phyloP scores from a whole-genome alignment of 1,140 invertebrate genomes.

The Drosophila sproati region DNA sequence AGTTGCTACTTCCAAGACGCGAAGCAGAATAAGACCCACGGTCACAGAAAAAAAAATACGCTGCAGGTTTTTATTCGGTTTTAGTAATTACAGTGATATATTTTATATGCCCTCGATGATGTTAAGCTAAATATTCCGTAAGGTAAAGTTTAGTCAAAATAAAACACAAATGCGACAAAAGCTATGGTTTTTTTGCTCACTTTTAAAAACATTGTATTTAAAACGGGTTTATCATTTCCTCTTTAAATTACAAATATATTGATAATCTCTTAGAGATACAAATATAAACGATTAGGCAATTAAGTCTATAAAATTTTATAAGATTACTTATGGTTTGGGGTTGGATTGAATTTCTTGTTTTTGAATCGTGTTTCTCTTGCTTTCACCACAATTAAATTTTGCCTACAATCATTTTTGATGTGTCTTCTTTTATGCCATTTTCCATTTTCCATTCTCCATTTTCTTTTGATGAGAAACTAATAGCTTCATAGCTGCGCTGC shows the following conservation, averaged over 20 bases:
- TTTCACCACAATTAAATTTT: conserved; percentile 7
- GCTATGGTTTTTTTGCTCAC: conserved; percentile 37
- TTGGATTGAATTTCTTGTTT: conserved; percentile 18
- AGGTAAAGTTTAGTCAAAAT: background rate
- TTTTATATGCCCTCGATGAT: too few species aligned
- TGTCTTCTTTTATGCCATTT: background rate
- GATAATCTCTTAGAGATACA: conserved; percentile 56
- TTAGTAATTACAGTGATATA: too few species aligned
- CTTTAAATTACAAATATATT: conserved; percentile 52
- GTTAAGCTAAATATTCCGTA: too few species aligned
- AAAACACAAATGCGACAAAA: conserved; percentile 8
- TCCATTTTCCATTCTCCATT: background rate
- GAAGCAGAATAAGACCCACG: too few species aligned
- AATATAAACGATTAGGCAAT: conserved; percentile 45
- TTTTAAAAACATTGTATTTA: conserved; percentile 60
- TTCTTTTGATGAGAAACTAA: background rate
- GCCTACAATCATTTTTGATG: background rate
- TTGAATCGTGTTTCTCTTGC: background rate
- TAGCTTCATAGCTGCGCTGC: background rate
- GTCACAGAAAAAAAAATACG: too few species aligned
- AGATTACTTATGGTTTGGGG: conserved; percentile 13
- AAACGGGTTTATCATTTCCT: conserved; percentile 47
- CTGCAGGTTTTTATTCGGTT: too few species aligned
- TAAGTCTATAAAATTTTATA: conserved; percentile 44
- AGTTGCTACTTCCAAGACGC: too few species aligned